Evolutionary conservation across 2,888 invertebrate species (phyloP), one percentile per base, ranked within the genome.

Genomic region (Arctia plantaginis): DNA sequence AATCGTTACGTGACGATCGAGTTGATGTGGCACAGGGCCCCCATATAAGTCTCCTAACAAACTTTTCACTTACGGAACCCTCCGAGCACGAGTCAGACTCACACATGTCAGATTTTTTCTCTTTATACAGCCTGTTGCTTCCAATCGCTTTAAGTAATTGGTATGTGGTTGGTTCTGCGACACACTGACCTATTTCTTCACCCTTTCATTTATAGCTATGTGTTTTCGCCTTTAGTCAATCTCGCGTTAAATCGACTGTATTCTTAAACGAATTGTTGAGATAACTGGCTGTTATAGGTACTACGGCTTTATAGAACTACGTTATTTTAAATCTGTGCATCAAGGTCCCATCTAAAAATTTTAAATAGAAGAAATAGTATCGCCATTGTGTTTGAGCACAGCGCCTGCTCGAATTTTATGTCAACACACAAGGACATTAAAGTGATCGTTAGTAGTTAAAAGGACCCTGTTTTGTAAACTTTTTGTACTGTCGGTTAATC

Each of bases 131-230:
- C 64, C 47, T 62, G 62, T 73, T 68, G 73, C 62, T 66, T 69
- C 64, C 68, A 75, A 72, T 72, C 55, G 18, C 62, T n/a, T 47
- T 74, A 78, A 76, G 76, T 76, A 76, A 73, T 76, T 81, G 74
- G 30, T n/a, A 59, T 39, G 39, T 59, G 71, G 27, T 59, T 69
- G 69, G 74, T 74, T 67, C 33, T 39, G 18, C 66, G 74, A 73
- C 77, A 77, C 71, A 73, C 71, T 77, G 72, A 80, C 74, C 80
- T 39, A 81, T 41, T 80, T 80, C 71, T 73, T 70, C 62, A 77
- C 71, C 69, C 74, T 64, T 74, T 74, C 27, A 67, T 59, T 59
- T 72, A 66, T 39, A 77, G 59, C 6, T 62, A 18, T 62, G 55
- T 51, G 7, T 47, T n/a, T 73, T 51, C 73, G 44, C 66, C 62